Percentiles rank a stretch among this genome's conserved stretches.
phyloP scores from a whole-genome alignment of 2,113 vertebrate species.

The Nycticebus coucang region DNA sequence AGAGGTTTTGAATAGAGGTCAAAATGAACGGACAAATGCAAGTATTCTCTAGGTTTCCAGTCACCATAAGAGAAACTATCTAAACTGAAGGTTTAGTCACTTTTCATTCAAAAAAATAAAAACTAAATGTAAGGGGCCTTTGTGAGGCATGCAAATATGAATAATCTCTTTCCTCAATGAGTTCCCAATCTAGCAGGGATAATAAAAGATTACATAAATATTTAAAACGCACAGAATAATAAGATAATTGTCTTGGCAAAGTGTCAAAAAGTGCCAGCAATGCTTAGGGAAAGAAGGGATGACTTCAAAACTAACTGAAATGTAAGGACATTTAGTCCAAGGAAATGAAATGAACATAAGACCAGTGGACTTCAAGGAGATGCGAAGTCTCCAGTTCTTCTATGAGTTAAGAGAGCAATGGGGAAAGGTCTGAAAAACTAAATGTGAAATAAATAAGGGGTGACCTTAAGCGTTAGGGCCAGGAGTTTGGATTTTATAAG shows the following conservation, averaged over 20 bases:
- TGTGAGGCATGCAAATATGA: not conserved
- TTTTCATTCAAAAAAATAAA: not conserved
- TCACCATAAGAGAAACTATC: slow-evolving; percentile 17
- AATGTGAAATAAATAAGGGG: slow-evolving; percentile 10
- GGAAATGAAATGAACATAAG: not conserved
- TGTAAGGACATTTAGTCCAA: not conserved
- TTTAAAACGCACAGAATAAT: slow-evolving; percentile 22
- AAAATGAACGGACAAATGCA: not conserved
- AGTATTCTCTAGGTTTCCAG: not conserved
- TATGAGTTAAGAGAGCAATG: not conserved
- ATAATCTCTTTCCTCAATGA: slow-evolving; percentile 50
- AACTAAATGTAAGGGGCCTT: not conserved
- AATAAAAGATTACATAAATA: not conserved
- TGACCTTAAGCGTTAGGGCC: not conserved
- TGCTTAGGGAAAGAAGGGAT: not conserved
- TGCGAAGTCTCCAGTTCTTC: not conserved
- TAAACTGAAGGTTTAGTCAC: slow-evolving; percentile 24
- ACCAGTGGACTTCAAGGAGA: not conserved
- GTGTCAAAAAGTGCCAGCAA: not conserved
- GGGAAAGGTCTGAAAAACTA: not conserved
- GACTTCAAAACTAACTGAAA: slow-evolving; percentile 45
- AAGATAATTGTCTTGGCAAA: not conserved
- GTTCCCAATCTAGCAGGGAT: not conserved
- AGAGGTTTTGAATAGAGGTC: slow-evolving; percentile 40
- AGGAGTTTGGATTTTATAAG: slow-evolving; percentile 31